A percentile compares a stretch with the other conserved stretches of the same genome.
phyloP scores from a whole-genome alignment of 2,888 invertebrate species.

The Caenorhabditis panamensis region DNA sequence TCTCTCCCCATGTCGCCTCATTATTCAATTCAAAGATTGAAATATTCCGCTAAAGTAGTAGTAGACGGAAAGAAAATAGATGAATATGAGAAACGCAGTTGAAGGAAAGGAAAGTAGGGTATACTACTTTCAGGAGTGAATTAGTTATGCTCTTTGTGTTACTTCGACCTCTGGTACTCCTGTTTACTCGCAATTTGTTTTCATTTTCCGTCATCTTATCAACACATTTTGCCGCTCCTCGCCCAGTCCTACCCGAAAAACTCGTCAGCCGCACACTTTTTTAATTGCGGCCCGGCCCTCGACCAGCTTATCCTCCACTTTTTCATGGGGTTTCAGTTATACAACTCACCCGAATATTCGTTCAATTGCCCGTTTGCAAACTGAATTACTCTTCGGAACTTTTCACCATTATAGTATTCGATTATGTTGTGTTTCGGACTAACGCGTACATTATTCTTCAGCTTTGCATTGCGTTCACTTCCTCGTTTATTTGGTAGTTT shows the following conservation, averaged over 20 bases:
- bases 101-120: conserved; percentile 14
- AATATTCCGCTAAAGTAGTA: not conserved
- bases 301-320: not conserved
- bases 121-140: conserved; percentile 28
- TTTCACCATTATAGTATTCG: no score
- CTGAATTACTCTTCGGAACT: no score
- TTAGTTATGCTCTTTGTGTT: conserved; percentile 1
- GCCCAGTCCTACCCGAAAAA: conserved; percentile 9
- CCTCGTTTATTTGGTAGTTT: no score
- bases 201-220: conserved; percentile 24
- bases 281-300: not conserved
- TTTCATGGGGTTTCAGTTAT: not conserved
- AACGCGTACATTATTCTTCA: no score
- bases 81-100: conserved; percentile 27
- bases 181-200: conserved; percentile 22
- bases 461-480: no score
- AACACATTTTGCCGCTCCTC: not conserved
- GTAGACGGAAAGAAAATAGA: not conserved
- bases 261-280: not conserved
- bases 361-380: no score
- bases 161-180: not conserved
- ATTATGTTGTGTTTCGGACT: no score
- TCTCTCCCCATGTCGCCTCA: conserved; percentile 28
- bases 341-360: not conserved
- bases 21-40: conserved; percentile 56